These are phyloP conservation scores for Cactoblastis cactorum DNA, from an alignment of 2,888 invertebrate genomes.

Conservation along the genomic window DNA sequence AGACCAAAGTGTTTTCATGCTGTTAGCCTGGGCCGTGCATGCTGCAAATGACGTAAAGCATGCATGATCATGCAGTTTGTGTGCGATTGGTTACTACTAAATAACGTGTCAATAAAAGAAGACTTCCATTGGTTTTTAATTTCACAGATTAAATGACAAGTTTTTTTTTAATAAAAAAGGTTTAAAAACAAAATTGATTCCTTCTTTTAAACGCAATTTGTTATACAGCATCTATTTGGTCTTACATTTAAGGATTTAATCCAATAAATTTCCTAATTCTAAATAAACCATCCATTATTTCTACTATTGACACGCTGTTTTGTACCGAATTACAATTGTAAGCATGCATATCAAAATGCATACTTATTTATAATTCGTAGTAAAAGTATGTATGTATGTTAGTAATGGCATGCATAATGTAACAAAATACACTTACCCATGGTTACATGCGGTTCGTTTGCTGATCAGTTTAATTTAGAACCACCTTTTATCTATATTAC, in stretches of 20 bases:
- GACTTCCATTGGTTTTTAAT: too few relatives aligned
- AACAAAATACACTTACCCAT: conserved; percentile 50
- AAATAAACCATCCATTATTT: too few relatives aligned
- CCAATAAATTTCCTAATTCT: too few relatives aligned
- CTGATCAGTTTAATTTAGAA: conserved; percentile 18
- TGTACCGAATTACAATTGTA: too few relatives aligned
- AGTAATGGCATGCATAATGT: conserved; percentile 37
- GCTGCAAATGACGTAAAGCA: conserved; percentile 12
- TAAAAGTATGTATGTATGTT: background rate
- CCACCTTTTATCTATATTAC: background rate
- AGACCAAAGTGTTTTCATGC: conserved; percentile 23
- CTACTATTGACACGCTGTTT: too few relatives aligned
- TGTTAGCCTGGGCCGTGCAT: background rate
- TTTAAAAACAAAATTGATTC: too few relatives aligned
- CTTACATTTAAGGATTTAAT: too few relatives aligned
- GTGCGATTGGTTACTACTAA: conserved; percentile 4
- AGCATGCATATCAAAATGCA: background rate
- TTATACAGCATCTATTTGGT: too few relatives aligned
- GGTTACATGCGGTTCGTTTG: conserved; percentile 37
- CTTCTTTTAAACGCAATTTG: too few relatives aligned
- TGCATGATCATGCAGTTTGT: conserved; percentile 15
- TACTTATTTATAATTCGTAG: too few relatives aligned
- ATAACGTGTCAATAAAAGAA: background rate
- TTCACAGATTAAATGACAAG: too few relatives aligned
- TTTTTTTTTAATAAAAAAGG: too few relatives aligned